Evolutionary conservation across 2,113 vertebrate genomes (phyloP).

Genomic region (Dendrocopos noguchii): DNA sequence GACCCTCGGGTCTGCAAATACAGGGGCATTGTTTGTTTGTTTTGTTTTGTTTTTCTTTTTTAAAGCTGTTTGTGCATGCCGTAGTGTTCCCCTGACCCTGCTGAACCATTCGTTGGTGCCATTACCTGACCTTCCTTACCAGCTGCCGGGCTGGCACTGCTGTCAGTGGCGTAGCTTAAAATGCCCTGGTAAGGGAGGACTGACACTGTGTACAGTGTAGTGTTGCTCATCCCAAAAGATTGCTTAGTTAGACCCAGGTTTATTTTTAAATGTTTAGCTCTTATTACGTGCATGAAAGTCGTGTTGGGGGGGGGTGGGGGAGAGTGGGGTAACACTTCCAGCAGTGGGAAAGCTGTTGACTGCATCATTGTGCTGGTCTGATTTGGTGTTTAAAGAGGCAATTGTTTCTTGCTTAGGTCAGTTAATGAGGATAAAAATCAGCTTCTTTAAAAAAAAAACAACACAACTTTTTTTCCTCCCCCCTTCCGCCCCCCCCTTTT

Average conservation of each 20-base stretch:
- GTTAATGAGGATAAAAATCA: neutral
- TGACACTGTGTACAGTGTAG: neutral
- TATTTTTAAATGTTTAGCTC: constrained; percentile 30
- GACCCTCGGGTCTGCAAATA: neutral
- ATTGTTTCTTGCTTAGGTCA: constrained; percentile 49
- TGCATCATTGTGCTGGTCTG: neutral
- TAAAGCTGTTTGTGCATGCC: constrained; percentile 1
- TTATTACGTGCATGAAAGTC: neutral
- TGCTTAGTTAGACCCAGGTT: constrained; percentile 33
- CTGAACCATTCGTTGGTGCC: neutral
- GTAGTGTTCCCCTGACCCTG: neutral
- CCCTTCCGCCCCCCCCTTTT: no score
- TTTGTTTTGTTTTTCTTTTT: neutral
- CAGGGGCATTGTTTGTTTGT: neutral
- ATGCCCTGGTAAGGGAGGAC: neutral
- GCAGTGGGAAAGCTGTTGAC: neutral
- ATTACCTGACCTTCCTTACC: neutral
- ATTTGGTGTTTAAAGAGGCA: constrained; percentile 33
- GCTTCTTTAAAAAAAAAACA: no score
- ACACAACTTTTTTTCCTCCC: no score
- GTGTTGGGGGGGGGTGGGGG: no score
- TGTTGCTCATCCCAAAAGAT: neutral
- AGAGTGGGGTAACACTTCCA: neutral
- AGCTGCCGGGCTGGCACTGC: neutral
- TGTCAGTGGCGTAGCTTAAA: neutral